These are phyloP conservation scores for Eudemis profundana DNA, from an alignment of 2,888 invertebrate species.

Conservation along the genomic window DNA sequence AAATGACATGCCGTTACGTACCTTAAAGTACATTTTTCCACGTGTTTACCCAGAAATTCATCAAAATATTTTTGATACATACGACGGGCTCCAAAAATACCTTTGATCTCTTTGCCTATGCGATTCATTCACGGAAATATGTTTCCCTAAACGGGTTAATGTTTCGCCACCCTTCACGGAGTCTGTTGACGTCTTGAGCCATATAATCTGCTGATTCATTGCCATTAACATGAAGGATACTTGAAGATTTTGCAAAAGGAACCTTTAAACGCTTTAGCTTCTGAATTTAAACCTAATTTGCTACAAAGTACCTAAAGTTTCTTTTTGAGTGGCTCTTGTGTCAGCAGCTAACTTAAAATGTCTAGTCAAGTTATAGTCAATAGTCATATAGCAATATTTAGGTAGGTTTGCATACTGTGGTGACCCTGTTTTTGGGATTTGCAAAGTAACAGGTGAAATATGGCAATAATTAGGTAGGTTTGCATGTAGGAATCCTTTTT, in stretches of 20 bases:
- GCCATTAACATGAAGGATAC: background rate
- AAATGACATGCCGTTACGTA: too few relatives aligned
- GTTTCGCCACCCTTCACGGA: background rate
- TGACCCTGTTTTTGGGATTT: too few relatives aligned
- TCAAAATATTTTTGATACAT: too few relatives aligned
- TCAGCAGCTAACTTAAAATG: background rate
- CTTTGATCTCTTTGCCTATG: too few relatives aligned
- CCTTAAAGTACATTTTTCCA: too few relatives aligned
- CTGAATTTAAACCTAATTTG: background rate
- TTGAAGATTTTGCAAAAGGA: background rate
- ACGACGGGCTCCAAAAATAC: too few relatives aligned
- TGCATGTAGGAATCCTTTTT: too few relatives aligned
- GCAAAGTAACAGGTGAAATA: too few relatives aligned
- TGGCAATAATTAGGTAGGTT: too few relatives aligned
- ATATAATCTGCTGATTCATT: slow-evolving; percentile 15
- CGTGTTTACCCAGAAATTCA: background rate
- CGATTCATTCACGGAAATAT: background rate
- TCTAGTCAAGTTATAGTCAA: background rate
- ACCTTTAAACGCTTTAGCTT: too few relatives aligned
- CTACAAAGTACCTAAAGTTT: background rate
- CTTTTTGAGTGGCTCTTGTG: background rate
- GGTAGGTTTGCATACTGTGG: background rate
- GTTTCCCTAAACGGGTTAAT: slow-evolving; percentile 1
- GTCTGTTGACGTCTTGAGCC: slow-evolving; percentile 6
- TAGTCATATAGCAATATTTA: background rate